A percentile compares a stretch with the other conserved stretches of the same genome.
Conservation (phyloP, 2,797 vertebrate genomes). For the Poeciliopsis paucimaculata region DNA sequence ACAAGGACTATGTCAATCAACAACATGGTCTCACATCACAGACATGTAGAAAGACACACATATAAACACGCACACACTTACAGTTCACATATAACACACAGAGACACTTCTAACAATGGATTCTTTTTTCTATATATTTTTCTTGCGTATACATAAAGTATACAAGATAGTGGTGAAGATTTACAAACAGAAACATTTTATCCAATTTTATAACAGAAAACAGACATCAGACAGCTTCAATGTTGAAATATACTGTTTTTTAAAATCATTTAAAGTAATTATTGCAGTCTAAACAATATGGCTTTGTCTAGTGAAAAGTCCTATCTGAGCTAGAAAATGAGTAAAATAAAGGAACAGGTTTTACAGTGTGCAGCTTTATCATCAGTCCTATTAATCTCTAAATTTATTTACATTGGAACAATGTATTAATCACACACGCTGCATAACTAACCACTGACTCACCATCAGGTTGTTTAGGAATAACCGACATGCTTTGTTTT, state of each 20-base stretch:
- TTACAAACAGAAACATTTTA: conserved; percentile 56
- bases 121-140: conserved; percentile 56
- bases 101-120: conserved; percentile 71
- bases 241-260: conserved; percentile 63
- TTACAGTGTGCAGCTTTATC: conserved; percentile 27
- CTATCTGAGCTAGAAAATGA: conserved; percentile 82
- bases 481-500: conserved; percentile 63
- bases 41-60: conserved; percentile 62
- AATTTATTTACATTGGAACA: conserved; percentile 44
- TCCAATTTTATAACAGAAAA: conserved; percentile 59
- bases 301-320: conserved; percentile 93
- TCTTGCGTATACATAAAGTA: conserved; percentile 45
- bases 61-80: conserved; percentile 55
- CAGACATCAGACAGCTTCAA: conserved; percentile 65
- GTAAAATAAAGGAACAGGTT: conserved; percentile 34
- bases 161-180: conserved; percentile 51
- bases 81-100: conserved; percentile 57
- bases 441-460: conserved; percentile 45
- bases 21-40: conserved; percentile 49
- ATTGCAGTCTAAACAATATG: conserved; percentile 99
- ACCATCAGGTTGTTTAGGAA: conserved; percentile 40
- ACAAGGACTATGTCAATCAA: conserved; percentile 58
- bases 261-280: conserved; percentile 76
- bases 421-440: conserved; percentile 35
- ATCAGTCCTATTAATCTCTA: conserved; percentile 27